Evolutionary conservation across 2,113 vertebrate species (phyloP), one percentile per base, ranked within the genome.

Genomic region (Orycteropus afer): DNA sequence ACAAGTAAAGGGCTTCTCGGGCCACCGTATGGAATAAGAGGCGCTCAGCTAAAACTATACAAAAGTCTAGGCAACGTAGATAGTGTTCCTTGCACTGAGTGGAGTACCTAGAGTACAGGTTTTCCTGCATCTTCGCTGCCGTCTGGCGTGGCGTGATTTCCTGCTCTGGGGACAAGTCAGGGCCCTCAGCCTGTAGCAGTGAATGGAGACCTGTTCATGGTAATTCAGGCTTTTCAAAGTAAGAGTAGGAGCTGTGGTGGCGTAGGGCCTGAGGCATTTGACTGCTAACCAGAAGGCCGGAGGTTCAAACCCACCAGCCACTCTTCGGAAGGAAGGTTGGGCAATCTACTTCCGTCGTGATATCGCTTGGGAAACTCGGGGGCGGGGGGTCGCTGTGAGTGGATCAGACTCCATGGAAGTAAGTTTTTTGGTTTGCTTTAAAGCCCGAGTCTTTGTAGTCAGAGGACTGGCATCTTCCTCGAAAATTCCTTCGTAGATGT

Each of bases 81-180:
- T 15, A 0, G 0, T 0, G 0, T 6, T 8, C 0, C 1, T 3
- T 2, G 27, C 27, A 0, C 17, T 4, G 5, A 3, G 13, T 1
- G 2, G 0, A 1, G 1, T 3, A 0, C 12, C 0, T 1, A 1
- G 15, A 53, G 27, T 32, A 0, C 7, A 0, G 20, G 0, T 2
- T 32, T n/a, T 29, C 12, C 0, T 17, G 57, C 0, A 5, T 6
- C 27, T 32, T 61, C 3, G 2, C 18, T 0, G 12, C 13, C 1
- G 0, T 3, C 5, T 7, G 29, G 29, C 23, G 3, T 40, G 14
- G 12, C 0, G 1, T 9, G 61, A 42, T 34, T 32, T 14, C 9
- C 6, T 34, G n/a, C 37, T 45, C 32, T 55, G 11, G 18, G 45
- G 25, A 2, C 12, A 11, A 22, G 15, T 4, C 20, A 18, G 47